A percentile compares a stretch with the other conserved stretches of the same genome.
These are phyloP conservation scores for Acrossocheilus wenchowensis DNA, from an alignment of 2,797 vertebrate species.

Conservation along the genomic window DNA sequence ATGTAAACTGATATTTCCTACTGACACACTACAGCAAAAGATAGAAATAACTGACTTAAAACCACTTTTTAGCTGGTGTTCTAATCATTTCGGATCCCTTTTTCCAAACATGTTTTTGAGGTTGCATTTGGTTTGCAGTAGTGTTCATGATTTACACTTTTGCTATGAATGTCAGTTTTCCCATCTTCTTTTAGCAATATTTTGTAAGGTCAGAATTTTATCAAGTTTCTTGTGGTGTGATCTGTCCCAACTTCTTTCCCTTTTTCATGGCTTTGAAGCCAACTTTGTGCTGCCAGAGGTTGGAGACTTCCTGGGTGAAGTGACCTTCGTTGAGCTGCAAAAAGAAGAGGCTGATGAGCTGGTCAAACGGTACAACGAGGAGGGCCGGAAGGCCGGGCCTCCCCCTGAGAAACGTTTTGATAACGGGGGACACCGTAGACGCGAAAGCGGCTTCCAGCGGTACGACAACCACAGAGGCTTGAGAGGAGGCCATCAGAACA, in stretches of 20 bases:
- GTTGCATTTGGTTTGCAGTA: slow-evolving; percentile 14
- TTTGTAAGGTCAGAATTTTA: neutral
- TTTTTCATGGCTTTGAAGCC: slow-evolving; percentile 72
- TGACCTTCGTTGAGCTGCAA: slow-evolving; percentile 83
- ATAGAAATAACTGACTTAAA: no score
- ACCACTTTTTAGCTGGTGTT: no score
- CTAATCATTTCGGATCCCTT: neutral
- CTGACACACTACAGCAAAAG: no score
- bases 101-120: no score
- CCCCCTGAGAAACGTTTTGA: slow-evolving; percentile 90
- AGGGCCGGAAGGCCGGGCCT: slow-evolving; percentile 86
- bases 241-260: slow-evolving; percentile 15
- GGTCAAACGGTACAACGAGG: slow-evolving; percentile 89
- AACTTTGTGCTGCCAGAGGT: slow-evolving; percentile 89
- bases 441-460: slow-evolving; percentile 70
- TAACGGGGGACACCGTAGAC: slow-evolving; percentile 80
- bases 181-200: slow-evolving; percentile 37
- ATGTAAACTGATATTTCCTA: no score
- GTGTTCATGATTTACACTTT: neutral
- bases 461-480: slow-evolving; percentile 31
- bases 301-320: slow-evolving; percentile 87
- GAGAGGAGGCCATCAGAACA: slow-evolving; percentile 57
- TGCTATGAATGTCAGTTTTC: neutral
- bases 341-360: slow-evolving; percentile 83
- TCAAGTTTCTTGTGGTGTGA: slow-evolving; percentile 7